Base-by-base conservation (phyloP, 2,797 vertebrate genomes). In the Enteromius thamalakanensis region DNA sequence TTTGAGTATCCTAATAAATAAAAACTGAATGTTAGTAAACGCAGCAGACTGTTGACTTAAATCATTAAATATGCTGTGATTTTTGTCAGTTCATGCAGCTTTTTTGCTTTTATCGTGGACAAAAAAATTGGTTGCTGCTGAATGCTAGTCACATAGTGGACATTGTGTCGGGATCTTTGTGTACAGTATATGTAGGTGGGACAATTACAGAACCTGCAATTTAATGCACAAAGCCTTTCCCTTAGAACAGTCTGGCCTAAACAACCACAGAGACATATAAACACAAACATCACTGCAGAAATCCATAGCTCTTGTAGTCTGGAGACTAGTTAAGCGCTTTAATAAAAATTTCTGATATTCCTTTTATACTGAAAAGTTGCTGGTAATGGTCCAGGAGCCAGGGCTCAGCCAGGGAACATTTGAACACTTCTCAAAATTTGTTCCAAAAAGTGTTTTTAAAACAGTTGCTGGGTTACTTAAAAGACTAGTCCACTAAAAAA, bases 151-250 rank as follows among this genome's bases (percentile, higher is more conserved):
- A 23, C 51, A 40, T 23, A n/a, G 32, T 55, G 51, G 32, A 75
- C 3, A n/a, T 58, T 76, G 34, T 81, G 84, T 88, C 71, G 77
- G 79, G 82, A 79, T 69, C 80, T 84, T 67, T 79, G 85, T 86
- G 58, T 81, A 62, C 23, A 29, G 23, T 29, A 76, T 68, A 17
- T 86, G 78, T 69, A 40, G 62, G 80, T 58, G 67, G 76, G 47
- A 58, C 72, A 58, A 58, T 75, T 75, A 58, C 51, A 75, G 51
- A 75, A 51, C 72, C 51, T 75, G 72, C 51, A 58, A 75, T 75
- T 75, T 75, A 34, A 40, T 7, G 14, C 51, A 58, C 32, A 75
- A 58, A 15, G 51, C 51, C 32, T 53, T 71, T 71, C 15, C 8
- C 49, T 71, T 49, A 49, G 15, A 71, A 34, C 1, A 11, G 71